Evolutionary conservation across 2,113 vertebrate genomes (phyloP), one percentile per base, ranked within the genome.

Genomic region (Melanotaenia duboulayi): DNA sequence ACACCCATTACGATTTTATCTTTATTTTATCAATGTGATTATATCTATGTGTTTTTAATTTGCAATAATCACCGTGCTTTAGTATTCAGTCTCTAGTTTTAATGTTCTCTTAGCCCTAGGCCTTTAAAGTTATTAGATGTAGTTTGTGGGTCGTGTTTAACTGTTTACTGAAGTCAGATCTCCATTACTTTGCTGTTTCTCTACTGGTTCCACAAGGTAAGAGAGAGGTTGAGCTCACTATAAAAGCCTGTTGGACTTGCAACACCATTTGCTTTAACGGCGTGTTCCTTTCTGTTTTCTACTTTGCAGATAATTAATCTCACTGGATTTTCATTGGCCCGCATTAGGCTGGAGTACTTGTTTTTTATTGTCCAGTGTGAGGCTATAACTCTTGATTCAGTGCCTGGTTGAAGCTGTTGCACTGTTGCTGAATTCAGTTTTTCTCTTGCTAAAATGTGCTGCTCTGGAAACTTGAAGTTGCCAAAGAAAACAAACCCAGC

Each of bases 401-500:
- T 28, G 63, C 56, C 73, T 63, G 59, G 24, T 58, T 14, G 2
- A 39, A 63, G 52, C 48, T 11, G 32, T 28, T 78, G 44, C 51
- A 39, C 40, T 39, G 49, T 78, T 76, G 54, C 73, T 40, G 54
- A 49, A 20, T 80, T 69, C 8, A 78, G 46, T 74, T 78, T 87
- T 81, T 76, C 75, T 82, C 65, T 59, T 56, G 59, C 76, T 74
- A 44, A 86, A 89, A 89, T 87, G 72, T 77, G 73, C 89, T 78
- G 81, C 74, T 82, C 75, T 91, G 93, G 89, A 93, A 90, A 92
- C 57, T 87, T 88, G 58, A 57, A 32, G 72, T 65, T 90, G 89
- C 91, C 92, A 91, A 87, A 82, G 79, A 87, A 90, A 90, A 89
- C 82, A 90, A 75, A 82, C 74, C 66, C 82, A 87, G 88, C 82